These are phyloP conservation scores for Automeris io DNA, from an alignment of 2,888 invertebrate genomes.

Conservation along the genomic window DNA sequence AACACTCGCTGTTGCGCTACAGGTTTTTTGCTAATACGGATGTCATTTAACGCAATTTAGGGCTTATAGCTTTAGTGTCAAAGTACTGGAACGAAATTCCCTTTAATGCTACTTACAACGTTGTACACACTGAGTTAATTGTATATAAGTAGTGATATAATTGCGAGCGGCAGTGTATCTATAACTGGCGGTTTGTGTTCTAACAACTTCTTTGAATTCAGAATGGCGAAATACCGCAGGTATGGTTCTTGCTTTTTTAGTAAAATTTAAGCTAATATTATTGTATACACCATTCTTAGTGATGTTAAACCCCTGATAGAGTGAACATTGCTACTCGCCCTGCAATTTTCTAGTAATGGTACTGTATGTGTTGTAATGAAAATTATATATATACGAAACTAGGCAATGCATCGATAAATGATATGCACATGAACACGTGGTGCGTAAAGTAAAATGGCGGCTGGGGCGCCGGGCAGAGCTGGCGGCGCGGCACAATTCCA, in stretches of 20 bases:
- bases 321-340: too few relatives aligned
- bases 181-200: slow-evolving; percentile 23
- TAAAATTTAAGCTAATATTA: too few relatives aligned
- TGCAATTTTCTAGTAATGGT: too few relatives aligned
- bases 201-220: slow-evolving; percentile 37
- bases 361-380: too few relatives aligned
- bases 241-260: slow-evolving; percentile 26
- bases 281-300: too few relatives aligned
- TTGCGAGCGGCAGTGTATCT: slow-evolving; percentile 18
- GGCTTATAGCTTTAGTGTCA: background rate
- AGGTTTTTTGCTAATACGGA: slow-evolving; percentile 34
- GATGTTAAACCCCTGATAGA: too few relatives aligned
- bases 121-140: background rate
- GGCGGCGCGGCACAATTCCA: slow-evolving; percentile 13
- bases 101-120: background rate
- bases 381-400: too few relatives aligned
- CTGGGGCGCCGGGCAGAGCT: slow-evolving; percentile 18
- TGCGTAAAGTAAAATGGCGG: slow-evolving; percentile 68
- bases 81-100: slow-evolving; percentile 7
- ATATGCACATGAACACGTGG: slow-evolving; percentile 60
- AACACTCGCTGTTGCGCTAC: slow-evolving; percentile 64
- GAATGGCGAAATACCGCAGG: slow-evolving; percentile 64
- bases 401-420: slow-evolving; percentile 24
- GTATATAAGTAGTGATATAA: slow-evolving; percentile 19
- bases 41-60: slow-evolving; percentile 3